Percentiles rank a stretch among this genome's conserved stretches.
Conservation (phyloP, 2,113 vertebrate genomes). For the Pedetes capensis region DNA sequence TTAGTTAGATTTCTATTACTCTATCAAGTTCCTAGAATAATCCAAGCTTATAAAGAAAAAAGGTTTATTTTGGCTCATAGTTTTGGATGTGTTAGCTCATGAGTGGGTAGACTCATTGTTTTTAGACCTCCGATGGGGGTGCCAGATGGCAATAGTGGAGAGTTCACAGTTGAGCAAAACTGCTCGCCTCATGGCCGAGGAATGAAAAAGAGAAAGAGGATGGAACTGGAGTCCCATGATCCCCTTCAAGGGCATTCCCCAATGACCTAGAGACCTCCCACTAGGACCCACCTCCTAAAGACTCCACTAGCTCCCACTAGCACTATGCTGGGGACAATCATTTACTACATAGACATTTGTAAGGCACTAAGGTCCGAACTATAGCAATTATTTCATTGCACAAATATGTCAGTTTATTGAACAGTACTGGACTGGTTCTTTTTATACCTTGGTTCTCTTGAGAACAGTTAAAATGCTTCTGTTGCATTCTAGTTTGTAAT, state of each 20-base stretch:
- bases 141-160: too few species aligned
- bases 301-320: fast-evolving
- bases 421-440: not conserved
- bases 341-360: not conserved
- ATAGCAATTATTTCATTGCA: not conserved
- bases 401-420: not conserved
- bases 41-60: not conserved
- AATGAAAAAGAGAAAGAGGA: not conserved
- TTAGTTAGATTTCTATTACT: not conserved
- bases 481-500: not conserved
- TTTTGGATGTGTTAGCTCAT: not conserved
- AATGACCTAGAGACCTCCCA: too few species aligned
- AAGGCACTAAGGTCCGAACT: not conserved
- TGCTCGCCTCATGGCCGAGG: not conserved
- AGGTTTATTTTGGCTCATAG: not conserved
- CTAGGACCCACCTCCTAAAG: not conserved
- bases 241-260: too few species aligned
- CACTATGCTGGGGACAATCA: too few species aligned
- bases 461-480: not conserved
- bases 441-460: not conserved
- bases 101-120: not conserved
- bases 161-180: too few species aligned
- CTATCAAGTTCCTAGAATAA: not conserved
- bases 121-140: too few species aligned
- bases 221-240: fast-evolving